Evolutionary conservation across 2,888 invertebrate species (phyloP).

Genomic region (Crepidodera aurea): DNA sequence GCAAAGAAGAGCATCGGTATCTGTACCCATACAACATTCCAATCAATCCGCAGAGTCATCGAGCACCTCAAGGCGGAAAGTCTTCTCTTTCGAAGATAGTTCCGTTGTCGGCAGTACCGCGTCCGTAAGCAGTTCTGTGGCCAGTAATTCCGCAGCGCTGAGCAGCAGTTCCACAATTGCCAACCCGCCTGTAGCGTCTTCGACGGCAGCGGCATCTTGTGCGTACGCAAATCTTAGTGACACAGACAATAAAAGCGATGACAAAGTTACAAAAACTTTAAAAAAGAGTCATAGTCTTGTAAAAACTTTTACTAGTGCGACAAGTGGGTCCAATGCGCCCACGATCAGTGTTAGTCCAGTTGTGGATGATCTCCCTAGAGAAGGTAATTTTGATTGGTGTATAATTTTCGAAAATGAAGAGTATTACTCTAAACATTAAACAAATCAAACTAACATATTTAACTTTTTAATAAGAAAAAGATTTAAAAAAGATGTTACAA

Average conservation of each 20-base stretch:
- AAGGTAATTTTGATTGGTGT: too few relatives aligned
- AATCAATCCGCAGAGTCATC: constrained; percentile 48
- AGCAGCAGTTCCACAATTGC: constrained; percentile 2
- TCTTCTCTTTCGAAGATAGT: constrained; percentile 63
- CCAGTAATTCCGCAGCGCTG: constrained; percentile 4
- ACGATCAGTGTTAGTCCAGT: constrained; percentile 79
- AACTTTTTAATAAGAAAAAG: too few relatives aligned
- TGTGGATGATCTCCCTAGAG: constrained; percentile 65
- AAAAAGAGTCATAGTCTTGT: constrained; percentile 59
- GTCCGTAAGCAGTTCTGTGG: constrained; percentile 38
- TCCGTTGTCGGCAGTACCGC: constrained; percentile 49
- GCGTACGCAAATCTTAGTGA: constrained; percentile 53
- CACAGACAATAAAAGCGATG: constrained; percentile 54
- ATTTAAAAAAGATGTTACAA: too few relatives aligned
- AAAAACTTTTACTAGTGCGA: constrained; percentile 58
- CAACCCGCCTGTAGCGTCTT: constrained; percentile 1
- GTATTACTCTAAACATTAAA: too few relatives aligned
- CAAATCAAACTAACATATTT: too few relatives aligned
- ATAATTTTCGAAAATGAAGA: not conserved
- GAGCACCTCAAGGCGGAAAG: constrained; percentile 52
- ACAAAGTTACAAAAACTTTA: constrained; percentile 52
- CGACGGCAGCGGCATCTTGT: not conserved
- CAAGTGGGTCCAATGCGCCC: constrained; percentile 61
- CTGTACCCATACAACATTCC: constrained; percentile 61
- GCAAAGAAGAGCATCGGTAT: constrained; percentile 60